A percentile compares a stretch with the other conserved stretches of the same genome.
These are phyloP conservation scores for Dermochelys coriacea DNA, from an alignment of 2,797 vertebrate species.

Conservation along the genomic window DNA sequence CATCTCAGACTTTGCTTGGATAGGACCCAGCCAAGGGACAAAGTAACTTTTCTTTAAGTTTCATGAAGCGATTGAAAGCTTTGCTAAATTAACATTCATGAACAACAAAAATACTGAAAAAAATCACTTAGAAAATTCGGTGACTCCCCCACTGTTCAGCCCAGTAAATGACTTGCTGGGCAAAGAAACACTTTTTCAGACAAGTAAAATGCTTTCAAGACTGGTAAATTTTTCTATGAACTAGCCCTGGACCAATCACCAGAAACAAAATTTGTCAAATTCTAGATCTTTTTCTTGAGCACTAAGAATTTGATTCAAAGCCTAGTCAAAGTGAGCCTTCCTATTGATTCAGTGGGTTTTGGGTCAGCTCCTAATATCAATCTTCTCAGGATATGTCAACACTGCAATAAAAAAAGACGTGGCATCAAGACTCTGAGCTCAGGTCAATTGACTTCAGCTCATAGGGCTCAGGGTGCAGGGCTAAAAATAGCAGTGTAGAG, in stretches of 20 bases:
- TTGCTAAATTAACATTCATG: background rate
- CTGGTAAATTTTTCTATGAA: background rate
- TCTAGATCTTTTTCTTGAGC: background rate
- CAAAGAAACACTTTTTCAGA: fast-evolving
- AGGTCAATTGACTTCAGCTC: background rate
- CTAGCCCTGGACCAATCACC: background rate
- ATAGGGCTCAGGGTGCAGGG: background rate
- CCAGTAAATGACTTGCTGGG: background rate
- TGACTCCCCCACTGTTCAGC: background rate
- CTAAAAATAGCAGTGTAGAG: background rate
- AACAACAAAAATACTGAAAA: background rate
- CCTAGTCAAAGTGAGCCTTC: background rate
- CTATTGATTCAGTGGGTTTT: background rate
- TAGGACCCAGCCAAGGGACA: background rate
- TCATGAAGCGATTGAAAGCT: background rate
- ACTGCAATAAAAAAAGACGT: background rate
- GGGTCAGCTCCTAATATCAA: background rate
- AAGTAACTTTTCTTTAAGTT: background rate
- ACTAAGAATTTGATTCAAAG: background rate
- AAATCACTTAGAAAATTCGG: background rate
- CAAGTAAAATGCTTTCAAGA: background rate
- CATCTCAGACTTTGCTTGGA: background rate
- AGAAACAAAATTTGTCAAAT: background rate
- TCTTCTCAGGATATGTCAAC: background rate
- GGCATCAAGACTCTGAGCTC: background rate